phyloP scores from a whole-genome alignment of 2,797 vertebrate species.

The Sphenodon punctatus region DNA sequence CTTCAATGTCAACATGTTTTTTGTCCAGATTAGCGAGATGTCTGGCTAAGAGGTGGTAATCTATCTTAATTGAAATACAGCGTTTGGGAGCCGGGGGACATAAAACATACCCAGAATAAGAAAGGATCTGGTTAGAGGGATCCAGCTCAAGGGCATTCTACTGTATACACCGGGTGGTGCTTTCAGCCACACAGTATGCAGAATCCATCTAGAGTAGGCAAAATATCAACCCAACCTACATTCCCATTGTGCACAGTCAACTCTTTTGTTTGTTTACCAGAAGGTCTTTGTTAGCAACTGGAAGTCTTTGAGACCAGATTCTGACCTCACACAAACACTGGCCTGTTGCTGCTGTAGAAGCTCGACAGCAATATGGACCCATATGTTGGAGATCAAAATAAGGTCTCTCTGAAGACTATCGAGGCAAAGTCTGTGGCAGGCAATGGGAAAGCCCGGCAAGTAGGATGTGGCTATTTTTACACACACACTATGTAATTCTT shows the following conservation, averaged over 20 bases:
- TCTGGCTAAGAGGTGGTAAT: too few species aligned
- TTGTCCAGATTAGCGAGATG: too few species aligned
- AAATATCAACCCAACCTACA: neutral
- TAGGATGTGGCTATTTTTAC: neutral
- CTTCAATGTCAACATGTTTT: too few species aligned
- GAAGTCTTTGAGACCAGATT: neutral
- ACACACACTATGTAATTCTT: accelerated
- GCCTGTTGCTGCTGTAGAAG: neutral
- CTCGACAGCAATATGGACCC: neutral
- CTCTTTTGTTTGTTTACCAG: neutral
- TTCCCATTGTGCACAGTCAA: neutral
- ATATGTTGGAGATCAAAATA: conserved; percentile 6
- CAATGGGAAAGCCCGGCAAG: neutral
- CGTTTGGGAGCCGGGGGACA: too few species aligned
- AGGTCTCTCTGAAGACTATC: neutral
- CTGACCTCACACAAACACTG: neutral
- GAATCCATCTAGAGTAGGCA: neutral
- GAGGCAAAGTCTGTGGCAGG: neutral
- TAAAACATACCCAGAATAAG: too few species aligned
- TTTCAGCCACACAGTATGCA: neutral
- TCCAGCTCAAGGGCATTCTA: too few species aligned
- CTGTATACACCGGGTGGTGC: neutral
- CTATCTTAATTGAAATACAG: too few species aligned
- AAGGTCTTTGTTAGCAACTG: neutral
- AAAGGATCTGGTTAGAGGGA: too few species aligned